Evolutionary conservation across 2,888 invertebrate species (phyloP), one percentile per base, ranked within the genome.

Genomic region (Meta bourneti): DNA sequence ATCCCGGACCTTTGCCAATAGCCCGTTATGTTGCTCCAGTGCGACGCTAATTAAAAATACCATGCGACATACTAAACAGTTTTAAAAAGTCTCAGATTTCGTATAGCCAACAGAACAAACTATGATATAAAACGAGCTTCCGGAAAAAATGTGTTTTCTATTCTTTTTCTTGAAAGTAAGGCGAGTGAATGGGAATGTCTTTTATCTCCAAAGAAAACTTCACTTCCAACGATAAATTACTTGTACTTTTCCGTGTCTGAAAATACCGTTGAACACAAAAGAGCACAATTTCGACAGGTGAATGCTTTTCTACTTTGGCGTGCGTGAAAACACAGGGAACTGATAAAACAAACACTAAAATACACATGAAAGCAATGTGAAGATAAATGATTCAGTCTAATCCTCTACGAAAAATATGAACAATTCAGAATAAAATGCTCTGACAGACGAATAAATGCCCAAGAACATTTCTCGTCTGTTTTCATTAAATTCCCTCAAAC

Each of bases 401-500:
- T 61, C 61, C 61, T 16, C 61, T 61, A 16, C 16, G 13, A 61
- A 61, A 61, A 61, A 61, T 61, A 61, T 61, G 61, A 61, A 61
- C 61, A 61, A 16, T 61, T 9, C 61, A 16, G 7, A 1, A 9
- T 16, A 61, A 61, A 61, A 61, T 61, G 61, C 61, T 0, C 13
- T 61, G 61, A 61, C 7, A 9, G 61, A 61, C 16, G 16, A 61
- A 34, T 34, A 34, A 34, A 34, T 34, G 4, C 1, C 34, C 34
- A 34, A 6, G 48, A 48, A 77, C 16, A 52, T 52, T 78, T 19
- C 52, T 78, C 78, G 52, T 78, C 19, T 20, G 5, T 78, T 78
- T 78, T 52, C 78, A 52, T 52, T 52, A 78, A n/a, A 78, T n/a
- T 49, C 51, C 61, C 81, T 54, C 48, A 69, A 69, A 81, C 8